Conservation (phyloP, 2,888 invertebrate genomes). For the Tipula helvola region DNA sequence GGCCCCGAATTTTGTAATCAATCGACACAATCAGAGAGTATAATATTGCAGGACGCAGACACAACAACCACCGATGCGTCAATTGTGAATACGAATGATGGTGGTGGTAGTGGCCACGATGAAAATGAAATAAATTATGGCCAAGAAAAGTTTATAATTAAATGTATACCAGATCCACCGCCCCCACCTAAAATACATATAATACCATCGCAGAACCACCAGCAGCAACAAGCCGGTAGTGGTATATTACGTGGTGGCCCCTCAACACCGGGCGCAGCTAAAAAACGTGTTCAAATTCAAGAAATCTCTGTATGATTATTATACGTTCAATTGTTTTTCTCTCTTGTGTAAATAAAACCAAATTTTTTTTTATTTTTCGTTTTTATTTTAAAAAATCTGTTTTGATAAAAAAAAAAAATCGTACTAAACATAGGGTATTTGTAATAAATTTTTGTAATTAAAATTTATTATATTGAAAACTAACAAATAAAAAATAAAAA, state of each 20-base stretch:
- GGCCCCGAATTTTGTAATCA: slow-evolving; percentile 19
- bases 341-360: neutral
- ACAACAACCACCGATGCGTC: slow-evolving; percentile 18
- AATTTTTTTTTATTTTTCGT: neutral
- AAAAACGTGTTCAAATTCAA: slow-evolving; percentile 85
- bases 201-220: slow-evolving; percentile 24
- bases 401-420: neutral
- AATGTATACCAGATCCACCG: slow-evolving; percentile 47
- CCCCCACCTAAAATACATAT: slow-evolving; percentile 34
- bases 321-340: neutral
- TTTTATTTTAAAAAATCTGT: neutral
- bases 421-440: neutral
- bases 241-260: slow-evolving; percentile 46
- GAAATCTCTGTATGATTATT: slow-evolving; percentile 73
- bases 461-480: neutral
- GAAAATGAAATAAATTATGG: slow-evolving; percentile 27
- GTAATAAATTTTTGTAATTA: neutral
- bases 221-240: slow-evolving; percentile 24
- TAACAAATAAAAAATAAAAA: neutral
- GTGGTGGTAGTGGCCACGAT: slow-evolving; percentile 27
- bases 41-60: slow-evolving; percentile 18
- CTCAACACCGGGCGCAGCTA: slow-evolving; percentile 59
- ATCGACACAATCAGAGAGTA: slow-evolving; percentile 20
- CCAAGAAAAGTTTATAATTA: slow-evolving; percentile 26
- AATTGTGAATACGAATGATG: slow-evolving; percentile 27